Conservation (phyloP, 2,888 invertebrate genomes). For the Notodonta dromedarius region DNA sequence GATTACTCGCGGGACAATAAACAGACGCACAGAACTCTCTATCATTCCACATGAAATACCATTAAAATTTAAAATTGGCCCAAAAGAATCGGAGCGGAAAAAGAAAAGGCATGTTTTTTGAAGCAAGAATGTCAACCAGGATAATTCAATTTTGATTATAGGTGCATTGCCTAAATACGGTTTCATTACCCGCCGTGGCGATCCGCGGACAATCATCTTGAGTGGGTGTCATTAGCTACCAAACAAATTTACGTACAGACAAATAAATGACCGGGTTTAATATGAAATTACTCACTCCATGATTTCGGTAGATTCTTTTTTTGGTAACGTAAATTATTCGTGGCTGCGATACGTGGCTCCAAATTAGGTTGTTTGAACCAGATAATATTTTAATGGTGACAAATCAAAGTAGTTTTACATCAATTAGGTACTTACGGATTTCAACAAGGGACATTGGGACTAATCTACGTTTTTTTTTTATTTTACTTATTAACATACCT, state of each 20-base stretch:
- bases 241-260: conserved; percentile 69
- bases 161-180: conserved; percentile 80
- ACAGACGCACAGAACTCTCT: conserved; percentile 25
- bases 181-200: conserved; percentile 77
- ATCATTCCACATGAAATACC: conserved; percentile 43
- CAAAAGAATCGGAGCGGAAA: conserved; percentile 79
- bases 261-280: conserved; percentile 74
- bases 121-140: conserved; percentile 79
- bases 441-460: background rate
- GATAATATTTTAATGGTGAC: background rate
- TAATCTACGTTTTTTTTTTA: no score
- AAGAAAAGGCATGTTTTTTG: conserved; percentile 73
- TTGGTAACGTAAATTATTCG: conserved; percentile 42
- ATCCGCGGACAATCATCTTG: conserved; percentile 80
- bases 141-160: conserved; percentile 85
- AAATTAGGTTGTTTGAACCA: background rate
- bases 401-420: background rate
- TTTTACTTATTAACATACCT: no score
- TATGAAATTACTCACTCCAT: conserved; percentile 73
- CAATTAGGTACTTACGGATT: background rate
- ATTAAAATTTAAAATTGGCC: conserved; percentile 75
- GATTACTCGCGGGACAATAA: conserved; percentile 25
- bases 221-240: conserved; percentile 80
- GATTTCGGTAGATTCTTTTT: conserved; percentile 63
- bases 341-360: conserved; percentile 16